A percentile compares a stretch with the other conserved stretches of the same genome.
Conservation (phyloP, 2,888 invertebrate species). For the Dryobotodes eremita region DNA sequence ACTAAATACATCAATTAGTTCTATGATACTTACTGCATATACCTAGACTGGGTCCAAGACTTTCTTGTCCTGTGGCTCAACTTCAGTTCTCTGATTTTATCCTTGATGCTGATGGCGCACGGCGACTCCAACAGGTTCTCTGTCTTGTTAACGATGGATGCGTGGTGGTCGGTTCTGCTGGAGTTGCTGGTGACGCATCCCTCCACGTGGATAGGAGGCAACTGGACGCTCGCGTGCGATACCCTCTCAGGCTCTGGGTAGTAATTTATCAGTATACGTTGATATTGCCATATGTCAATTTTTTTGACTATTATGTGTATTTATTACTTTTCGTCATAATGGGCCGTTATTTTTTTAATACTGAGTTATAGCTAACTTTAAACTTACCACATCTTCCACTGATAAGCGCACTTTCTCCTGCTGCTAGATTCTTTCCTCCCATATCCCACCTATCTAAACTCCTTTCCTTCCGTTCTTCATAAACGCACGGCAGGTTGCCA, state of each 20-base stretch:
- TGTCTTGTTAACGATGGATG: constrained; percentile 28
- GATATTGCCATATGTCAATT: constrained; percentile 11
- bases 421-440: constrained; percentile 75
- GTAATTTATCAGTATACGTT: constrained; percentile 4
- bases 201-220: constrained; percentile 82
- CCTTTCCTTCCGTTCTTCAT: constrained; percentile 68
- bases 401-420: constrained; percentile 81
- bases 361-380: constrained; percentile 2
- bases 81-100: constrained; percentile 83
- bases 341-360: constrained; percentile 15
- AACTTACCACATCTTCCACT: constrained; percentile 76
- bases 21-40: constrained; percentile 58
- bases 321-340: not conserved
- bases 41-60: constrained; percentile 55
- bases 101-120: constrained; percentile 78
- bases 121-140: constrained; percentile 28
- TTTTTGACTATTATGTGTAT: not conserved
- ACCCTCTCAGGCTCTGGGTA: constrained; percentile 42
- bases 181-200: constrained; percentile 66
- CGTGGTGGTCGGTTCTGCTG: constrained; percentile 46
- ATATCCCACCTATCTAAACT: constrained; percentile 78
- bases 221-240: constrained; percentile 65
- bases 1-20: not conserved
- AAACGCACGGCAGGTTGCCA: constrained; percentile 67
- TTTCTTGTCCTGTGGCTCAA: constrained; percentile 65